Evolutionary conservation across 2,113 vertebrate species (phyloP), one percentile per base, ranked within the genome.

Genomic region (Ochotona princeps): DNA sequence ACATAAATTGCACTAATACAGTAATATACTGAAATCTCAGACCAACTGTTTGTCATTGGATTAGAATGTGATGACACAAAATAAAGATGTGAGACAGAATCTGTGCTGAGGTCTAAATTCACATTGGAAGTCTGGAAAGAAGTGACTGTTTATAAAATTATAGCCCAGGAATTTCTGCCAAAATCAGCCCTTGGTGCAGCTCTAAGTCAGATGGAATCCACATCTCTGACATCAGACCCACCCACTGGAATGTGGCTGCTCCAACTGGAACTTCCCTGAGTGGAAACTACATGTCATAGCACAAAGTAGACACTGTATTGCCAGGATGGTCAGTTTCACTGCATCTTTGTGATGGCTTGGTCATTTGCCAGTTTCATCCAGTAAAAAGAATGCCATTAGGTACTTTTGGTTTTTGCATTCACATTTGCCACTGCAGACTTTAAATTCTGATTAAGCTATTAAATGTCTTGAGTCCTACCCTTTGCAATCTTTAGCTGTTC

Each of bases 1-100:
- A 96, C 87, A 92, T 93, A 96, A 97, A 97, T 92, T 97, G 67
- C 65, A 89, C 51, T 96, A 95, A 96, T 86, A 66, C 60, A 91
- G 54, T 91, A 96, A 96, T 87, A 86, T 25, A 96, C 60, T 83
- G 86, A 97, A 97, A 97, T 96, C 92, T 96, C 96, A 94, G 65
- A 91, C 87, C 86, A 96, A 96, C 83, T 90, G 66, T 96, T 97
- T 97, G 95, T 97, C 91, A 96, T 97, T n/a, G 15, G 82, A 93
- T 97, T 95, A 97, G 93, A 96, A 98, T 81, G 93, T 75, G 28
- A 96, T 95, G 91, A 96, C 91, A 97, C 96, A 91, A 95, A 97
- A 97, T 73, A 96, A 97, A 95, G 91, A 96, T 10, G 18, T 97
- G 86, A 81, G 95, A 89, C 60, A 63, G 95, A 95, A 97, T 83